Evolutionary conservation across 2,888 invertebrate genomes (phyloP).

Genomic region (Sicus ferrugineus): DNA sequence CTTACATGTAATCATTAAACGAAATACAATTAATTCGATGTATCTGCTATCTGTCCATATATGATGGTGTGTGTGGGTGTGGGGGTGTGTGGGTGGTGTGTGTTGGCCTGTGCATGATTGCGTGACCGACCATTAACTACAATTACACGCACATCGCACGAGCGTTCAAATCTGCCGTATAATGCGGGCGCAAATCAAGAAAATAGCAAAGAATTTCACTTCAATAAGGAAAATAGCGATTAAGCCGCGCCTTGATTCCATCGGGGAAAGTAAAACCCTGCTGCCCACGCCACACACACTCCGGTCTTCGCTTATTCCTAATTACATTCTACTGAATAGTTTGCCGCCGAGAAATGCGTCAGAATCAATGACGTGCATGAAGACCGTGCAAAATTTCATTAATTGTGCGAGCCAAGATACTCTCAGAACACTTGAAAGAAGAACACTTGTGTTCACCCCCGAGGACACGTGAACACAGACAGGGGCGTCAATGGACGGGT

Average conservation of each 20-base stretch:
- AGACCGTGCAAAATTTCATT: not conserved
- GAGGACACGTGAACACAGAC: no score
- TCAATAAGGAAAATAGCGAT: not conserved
- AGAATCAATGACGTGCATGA: not conserved
- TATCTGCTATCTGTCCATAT: not conserved
- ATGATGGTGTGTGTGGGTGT: not conserved
- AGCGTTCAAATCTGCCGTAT: not conserved
- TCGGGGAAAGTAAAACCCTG: no score
- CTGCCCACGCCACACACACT: not conserved
- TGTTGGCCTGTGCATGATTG: not conserved
- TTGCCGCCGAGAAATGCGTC: not conserved
- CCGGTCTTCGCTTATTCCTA: not conserved
- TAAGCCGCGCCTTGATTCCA: no score
- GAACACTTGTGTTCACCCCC: no score
- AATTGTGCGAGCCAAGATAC: not conserved
- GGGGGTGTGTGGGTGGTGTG: not conserved
- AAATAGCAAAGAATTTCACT: not conserved
- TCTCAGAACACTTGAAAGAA: no score
- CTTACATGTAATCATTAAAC: not conserved
- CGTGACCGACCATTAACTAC: constrained; percentile 14
- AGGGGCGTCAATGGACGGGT: no score
- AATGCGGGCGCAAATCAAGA: not conserved
- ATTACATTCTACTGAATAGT: not conserved
- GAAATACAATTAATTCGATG: not conserved
- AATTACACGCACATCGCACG: constrained; percentile 23